Evolutionary conservation across 2,113 vertebrate genomes (phyloP).

Genomic region (Ciconia stormi): DNA sequence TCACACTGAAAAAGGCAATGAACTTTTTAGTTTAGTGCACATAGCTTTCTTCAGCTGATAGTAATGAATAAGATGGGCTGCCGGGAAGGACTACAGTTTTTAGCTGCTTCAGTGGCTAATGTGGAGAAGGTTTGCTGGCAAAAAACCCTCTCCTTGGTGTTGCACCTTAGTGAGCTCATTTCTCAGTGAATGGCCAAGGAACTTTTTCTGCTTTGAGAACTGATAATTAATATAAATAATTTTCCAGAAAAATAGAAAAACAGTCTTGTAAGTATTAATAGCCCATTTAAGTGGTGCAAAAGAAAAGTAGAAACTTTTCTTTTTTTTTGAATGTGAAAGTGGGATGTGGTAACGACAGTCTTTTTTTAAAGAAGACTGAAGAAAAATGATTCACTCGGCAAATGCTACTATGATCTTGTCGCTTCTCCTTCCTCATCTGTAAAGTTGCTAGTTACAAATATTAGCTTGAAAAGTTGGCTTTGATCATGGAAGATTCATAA

Average conservation of each 20-base stretch:
- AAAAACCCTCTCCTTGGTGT: not conserved
- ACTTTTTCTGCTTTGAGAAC: not conserved
- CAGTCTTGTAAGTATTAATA: not conserved
- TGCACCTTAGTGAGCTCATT: not conserved
- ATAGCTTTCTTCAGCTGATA: not conserved
- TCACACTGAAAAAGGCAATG: conserved; percentile 20
- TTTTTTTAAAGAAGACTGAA: not conserved
- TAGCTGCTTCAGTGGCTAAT: not conserved
- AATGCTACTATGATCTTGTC: not conserved
- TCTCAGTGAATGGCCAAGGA: not conserved
- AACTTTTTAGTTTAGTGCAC: not conserved
- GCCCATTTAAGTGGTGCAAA: not conserved
- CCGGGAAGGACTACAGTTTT: not conserved
- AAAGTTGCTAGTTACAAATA: not conserved
- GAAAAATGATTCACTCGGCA: not conserved
- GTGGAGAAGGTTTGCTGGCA: not conserved
- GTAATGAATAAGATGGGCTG: not conserved
- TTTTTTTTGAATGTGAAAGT: not conserved
- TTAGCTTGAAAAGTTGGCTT: not conserved
- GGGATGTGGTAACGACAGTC: not conserved
- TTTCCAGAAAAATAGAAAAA: not conserved
- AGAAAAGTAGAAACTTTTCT: not conserved
- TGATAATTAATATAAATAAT: not conserved
- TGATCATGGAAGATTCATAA: not conserved
- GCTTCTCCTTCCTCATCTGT: not conserved